A percentile compares a stretch with the other conserved stretches of the same genome.
These are phyloP conservation scores for Copsychus sechellarum DNA, from an alignment of 2,113 vertebrate genomes.

Conservation along the genomic window DNA sequence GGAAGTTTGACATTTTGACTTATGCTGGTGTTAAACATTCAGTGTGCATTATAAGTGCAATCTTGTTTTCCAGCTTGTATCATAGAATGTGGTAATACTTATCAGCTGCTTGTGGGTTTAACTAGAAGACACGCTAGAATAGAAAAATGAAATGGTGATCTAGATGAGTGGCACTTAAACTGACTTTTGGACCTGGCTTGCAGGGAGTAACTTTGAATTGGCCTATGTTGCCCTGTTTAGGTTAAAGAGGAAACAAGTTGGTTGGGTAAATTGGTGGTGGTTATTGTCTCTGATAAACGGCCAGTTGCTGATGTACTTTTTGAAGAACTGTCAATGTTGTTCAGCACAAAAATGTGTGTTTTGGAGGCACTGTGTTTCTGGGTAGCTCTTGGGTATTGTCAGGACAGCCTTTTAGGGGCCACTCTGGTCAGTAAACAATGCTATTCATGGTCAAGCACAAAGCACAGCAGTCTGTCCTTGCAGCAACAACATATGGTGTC, in stretches of 20 bases:
- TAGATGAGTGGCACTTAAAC: not conserved
- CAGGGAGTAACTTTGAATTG: not conserved
- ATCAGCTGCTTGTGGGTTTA: not conserved
- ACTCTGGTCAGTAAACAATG: not conserved
- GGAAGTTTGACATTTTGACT: not conserved
- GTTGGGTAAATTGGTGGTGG: not conserved
- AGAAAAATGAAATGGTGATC: not conserved
- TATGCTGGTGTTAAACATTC: not conserved
- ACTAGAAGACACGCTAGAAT: not conserved
- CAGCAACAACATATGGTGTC: conserved; percentile 7
- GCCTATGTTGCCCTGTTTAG: not conserved
- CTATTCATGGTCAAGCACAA: not conserved
- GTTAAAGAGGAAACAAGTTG: not conserved
- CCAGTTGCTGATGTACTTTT: not conserved
- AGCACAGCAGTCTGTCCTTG: not conserved
- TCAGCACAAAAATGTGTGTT: not conserved
- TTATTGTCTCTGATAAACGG: not conserved
- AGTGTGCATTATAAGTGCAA: not conserved
- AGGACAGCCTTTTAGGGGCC: not conserved
- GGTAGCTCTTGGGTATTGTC: not conserved
- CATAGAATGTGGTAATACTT: not conserved
- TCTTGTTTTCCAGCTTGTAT: not conserved
- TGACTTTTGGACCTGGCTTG: not conserved
- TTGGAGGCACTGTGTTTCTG: not conserved
- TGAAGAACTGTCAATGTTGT: not conserved